phyloP scores from a whole-genome alignment of 2,888 invertebrate genomes.

The Xylota segnis region DNA sequence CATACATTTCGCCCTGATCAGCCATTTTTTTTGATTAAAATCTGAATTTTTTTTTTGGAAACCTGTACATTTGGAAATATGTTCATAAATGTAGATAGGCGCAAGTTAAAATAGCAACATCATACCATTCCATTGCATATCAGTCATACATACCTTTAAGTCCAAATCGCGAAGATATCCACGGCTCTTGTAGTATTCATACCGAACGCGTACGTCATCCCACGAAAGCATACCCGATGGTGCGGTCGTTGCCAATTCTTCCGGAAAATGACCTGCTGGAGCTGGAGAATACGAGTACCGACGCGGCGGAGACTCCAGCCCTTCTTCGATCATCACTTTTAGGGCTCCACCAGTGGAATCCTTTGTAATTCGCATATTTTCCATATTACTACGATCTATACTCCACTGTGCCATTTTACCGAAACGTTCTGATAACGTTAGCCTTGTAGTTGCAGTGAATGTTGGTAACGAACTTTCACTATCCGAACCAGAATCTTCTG shows the following conservation, averaged over 20 bases:
- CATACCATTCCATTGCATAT: too few species aligned
- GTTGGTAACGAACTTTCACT: conserved; percentile 86
- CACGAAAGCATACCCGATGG: conserved; percentile 91
- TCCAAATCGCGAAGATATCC: conserved; percentile 91
- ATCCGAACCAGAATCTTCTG: conserved; percentile 87
- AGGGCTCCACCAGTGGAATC: conserved; percentile 90
- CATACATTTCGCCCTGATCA: too few species aligned
- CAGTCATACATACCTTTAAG: conserved; percentile 79
- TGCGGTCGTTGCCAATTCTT: conserved; percentile 90
- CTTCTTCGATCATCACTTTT: conserved; percentile 91
- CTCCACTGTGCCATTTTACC: conserved; percentile 97
- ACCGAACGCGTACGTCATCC: conserved; percentile 95
- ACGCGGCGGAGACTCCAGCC: conserved; percentile 87
- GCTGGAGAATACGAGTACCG: conserved; percentile 87
- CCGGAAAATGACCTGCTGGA: conserved; percentile 91
- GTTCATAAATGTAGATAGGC: too few species aligned
- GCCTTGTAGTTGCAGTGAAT: conserved; percentile 87
- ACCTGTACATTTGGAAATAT: too few species aligned
- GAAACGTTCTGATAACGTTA: conserved; percentile 94
- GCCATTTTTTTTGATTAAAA: too few species aligned
- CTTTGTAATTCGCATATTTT: conserved; percentile 94
- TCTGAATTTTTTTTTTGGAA: too few species aligned
- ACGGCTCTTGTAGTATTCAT: conserved; percentile 95
- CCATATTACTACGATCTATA: conserved; percentile 92
- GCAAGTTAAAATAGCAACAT: too few species aligned